Evolutionary conservation across 2,797 vertebrate species (phyloP).

Genomic region (Muscicapa striata): DNA sequence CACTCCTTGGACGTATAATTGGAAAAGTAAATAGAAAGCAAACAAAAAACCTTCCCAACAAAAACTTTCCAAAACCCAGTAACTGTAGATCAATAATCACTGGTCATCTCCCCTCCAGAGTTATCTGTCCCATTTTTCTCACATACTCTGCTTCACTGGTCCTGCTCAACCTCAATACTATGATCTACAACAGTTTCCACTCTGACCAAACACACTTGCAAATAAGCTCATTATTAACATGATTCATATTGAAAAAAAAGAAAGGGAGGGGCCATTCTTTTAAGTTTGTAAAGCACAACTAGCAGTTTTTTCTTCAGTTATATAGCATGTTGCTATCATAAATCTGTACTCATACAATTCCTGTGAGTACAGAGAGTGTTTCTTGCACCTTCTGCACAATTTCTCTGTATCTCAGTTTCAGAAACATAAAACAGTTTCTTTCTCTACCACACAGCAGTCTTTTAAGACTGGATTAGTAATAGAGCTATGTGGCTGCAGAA

Average conservation of each 20-base stretch:
- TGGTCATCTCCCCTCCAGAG: not conserved
- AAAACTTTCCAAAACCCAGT: not conserved
- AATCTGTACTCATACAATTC: not conserved
- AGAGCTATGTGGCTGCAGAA: not conserved
- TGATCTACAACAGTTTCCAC: not conserved
- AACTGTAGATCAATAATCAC: not conserved
- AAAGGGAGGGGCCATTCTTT: not conserved
- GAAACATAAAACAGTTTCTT: not conserved
- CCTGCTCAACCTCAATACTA: not conserved
- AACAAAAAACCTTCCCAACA: not conserved
- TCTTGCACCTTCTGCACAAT: not conserved
- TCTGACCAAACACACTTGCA: not conserved
- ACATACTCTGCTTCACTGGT: rapidly evolving
- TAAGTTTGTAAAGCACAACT: not conserved
- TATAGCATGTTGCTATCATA: not conserved
- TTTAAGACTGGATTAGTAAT: not conserved
- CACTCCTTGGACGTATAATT: not conserved
- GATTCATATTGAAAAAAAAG: not conserved
- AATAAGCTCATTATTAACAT: not conserved
- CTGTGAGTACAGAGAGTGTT: not conserved
- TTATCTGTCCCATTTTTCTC: not conserved
- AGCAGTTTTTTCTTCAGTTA: not conserved
- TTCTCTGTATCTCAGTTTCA: not conserved
- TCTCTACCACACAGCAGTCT: not conserved
- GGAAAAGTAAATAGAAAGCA: not conserved